Percentiles rank a stretch among this genome's conserved stretches.
Conservation (phyloP, 2,888 invertebrate species). For the Rhingia campestris region DNA sequence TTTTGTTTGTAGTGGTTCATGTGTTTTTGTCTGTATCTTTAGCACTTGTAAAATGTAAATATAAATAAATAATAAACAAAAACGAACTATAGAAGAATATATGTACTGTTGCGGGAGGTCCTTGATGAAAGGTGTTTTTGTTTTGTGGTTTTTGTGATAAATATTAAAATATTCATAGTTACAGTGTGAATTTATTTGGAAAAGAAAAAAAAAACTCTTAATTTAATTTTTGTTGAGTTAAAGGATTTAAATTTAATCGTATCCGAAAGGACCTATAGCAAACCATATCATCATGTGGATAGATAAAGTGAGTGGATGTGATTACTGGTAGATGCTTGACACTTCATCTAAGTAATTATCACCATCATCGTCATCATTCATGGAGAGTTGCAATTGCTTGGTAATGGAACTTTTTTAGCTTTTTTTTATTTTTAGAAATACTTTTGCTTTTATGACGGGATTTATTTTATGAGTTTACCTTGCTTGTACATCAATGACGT, state of each 20-base stretch:
- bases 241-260: neutral
- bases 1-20: slow-evolving; percentile 6
- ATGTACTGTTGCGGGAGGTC: neutral
- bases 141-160: slow-evolving; percentile 1
- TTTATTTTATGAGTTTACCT: neutral
- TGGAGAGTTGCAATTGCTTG: slow-evolving; percentile 41
- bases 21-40: neutral
- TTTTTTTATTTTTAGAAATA: slow-evolving; percentile 20
- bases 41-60: slow-evolving; percentile 20
- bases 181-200: neutral
- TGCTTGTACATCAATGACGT: neutral
- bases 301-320: slow-evolving; percentile 60
- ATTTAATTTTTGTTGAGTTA: neutral
- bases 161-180: neutral
- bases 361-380: slow-evolving; percentile 45
- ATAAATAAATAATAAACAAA: slow-evolving; percentile 26
- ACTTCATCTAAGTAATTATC: slow-evolving; percentile 38
- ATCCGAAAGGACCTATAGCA: neutral
- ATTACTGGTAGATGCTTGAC: slow-evolving; percentile 37
- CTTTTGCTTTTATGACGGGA: neutral
- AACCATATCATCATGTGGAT: slow-evolving; percentile 51
- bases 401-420: slow-evolving; percentile 25
- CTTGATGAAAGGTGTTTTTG: slow-evolving; percentile 11
- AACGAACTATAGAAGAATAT: neutral
- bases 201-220: neutral